Evolutionary conservation across 2,888 invertebrate species (phyloP), one percentile per base, ranked within the genome.

Genomic region (Tridacna gigas): DNA sequence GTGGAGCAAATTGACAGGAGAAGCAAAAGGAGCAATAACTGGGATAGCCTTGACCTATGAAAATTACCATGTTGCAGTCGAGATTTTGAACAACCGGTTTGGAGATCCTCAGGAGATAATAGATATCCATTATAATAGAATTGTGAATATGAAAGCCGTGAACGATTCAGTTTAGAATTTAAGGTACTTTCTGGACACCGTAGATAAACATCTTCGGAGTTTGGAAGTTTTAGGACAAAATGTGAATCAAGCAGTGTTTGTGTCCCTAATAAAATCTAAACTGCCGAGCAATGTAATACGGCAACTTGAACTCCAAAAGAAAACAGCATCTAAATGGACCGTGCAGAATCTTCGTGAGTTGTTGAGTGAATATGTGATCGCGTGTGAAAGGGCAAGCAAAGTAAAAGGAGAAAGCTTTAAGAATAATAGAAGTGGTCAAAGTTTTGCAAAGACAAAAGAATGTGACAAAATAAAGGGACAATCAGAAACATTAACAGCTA

Each of bases 11-110:
- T 25, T 82, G n/a, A 26, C 22, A 15, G 82, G 78, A 13, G 78
- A 78, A 48, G 82, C 78, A 25, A 69, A 45, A 47, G 45, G 65
- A 47, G 48, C 69, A 25, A 66, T 82, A 20, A 45, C 82, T 37
- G 82, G 82, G 15, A 22, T 82, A 79, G 22, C 61, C 9, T 15
- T 82, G n/a, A 69, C 78, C 25, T 79, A 82, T 47, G 82, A 78
- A 28, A 82, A 82, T 37, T 82, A 82, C 61, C n/a, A 74, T 18
- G 66, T 79, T 9, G 82, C 82, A 9, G 28, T 79, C 26, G n/a
- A 48, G 7, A 67, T 63, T 9, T 47, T 82, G 22, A 79, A 75
- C 66, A 76, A 82, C 65, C 37, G 77, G 48, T 77, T 73, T 56
- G 81, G 81, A 26, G 73, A 81, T 37, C 48, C 26, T n/a, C 81